Evolutionary conservation across 2,113 vertebrate species (phyloP).

Genomic region (Microtus montanus): DNA sequence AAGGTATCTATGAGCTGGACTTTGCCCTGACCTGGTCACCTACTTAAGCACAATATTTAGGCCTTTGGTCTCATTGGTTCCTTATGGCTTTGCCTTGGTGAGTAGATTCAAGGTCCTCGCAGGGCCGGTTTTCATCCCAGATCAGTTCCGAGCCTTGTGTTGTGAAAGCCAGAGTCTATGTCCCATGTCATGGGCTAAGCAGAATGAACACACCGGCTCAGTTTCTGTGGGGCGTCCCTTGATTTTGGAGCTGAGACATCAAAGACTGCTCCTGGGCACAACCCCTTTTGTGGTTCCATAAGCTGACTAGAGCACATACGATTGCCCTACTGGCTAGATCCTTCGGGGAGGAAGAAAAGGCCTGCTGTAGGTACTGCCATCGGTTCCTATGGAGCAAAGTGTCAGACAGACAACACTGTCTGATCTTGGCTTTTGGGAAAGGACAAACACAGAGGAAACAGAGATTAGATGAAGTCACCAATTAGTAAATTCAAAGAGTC

Average conservation of each 20-base stretch:
- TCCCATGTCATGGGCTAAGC: not conserved
- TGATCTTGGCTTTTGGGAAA: not conserved
- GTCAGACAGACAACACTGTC: not conserved
- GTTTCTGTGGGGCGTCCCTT: fast-evolving
- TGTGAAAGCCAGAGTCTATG: not conserved
- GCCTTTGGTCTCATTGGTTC: not conserved
- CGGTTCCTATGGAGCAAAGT: not conserved
- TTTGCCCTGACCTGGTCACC: not conserved
- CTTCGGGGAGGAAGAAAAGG: fast-evolving
- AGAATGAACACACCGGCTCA: fast-evolving
- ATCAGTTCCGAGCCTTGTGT: not conserved
- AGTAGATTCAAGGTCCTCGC: not conserved
- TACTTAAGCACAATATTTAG: not conserved
- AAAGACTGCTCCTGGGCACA: no score
- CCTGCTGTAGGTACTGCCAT: no score
- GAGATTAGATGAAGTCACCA: not conserved
- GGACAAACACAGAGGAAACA: not conserved
- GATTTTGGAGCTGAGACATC: fast-evolving
- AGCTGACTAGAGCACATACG: not conserved
- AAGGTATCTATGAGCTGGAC: no score
- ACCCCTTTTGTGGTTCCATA: not conserved
- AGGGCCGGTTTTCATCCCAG: not conserved
- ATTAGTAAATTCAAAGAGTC: not conserved
- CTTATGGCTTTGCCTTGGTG: not conserved
- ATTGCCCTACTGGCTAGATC: fast-evolving